These are phyloP conservation scores for Bimastos eiseni DNA, from an alignment of 2,888 invertebrate species.

Conservation along the genomic window DNA sequence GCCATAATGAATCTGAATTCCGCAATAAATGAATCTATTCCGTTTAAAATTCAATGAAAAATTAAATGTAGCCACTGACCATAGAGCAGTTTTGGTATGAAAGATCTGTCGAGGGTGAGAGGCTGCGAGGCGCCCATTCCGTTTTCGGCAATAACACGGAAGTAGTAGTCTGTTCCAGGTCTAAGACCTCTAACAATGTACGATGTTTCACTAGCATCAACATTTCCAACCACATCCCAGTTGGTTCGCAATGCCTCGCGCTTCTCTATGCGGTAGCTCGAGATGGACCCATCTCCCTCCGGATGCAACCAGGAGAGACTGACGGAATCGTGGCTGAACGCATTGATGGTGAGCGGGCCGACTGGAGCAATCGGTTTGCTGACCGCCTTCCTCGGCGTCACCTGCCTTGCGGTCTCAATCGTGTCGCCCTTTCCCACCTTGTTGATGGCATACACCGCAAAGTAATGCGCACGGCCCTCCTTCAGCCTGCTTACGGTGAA, in stretches of 20 bases:
- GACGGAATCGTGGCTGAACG: slow-evolving; percentile 72
- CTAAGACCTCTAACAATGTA: slow-evolving; percentile 46
- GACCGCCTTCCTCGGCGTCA: slow-evolving; percentile 51
- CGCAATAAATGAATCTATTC: neutral
- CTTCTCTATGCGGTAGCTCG: slow-evolving; percentile 50
- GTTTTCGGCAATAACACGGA: slow-evolving; percentile 56
- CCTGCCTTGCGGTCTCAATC: slow-evolving; percentile 43
- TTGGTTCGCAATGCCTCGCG: slow-evolving; percentile 35
- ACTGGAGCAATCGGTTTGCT: slow-evolving; percentile 46
- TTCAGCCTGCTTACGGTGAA: slow-evolving; percentile 38
- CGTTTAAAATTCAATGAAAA: neutral
- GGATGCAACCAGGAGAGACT: slow-evolving; percentile 83
- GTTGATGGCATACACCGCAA: slow-evolving; percentile 83
- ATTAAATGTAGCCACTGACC: slow-evolving; percentile 37
- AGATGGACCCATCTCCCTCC: slow-evolving; percentile 41
- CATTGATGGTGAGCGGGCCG: slow-evolving; percentile 40
- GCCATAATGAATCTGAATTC: neutral
- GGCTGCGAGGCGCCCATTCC: slow-evolving; percentile 40
- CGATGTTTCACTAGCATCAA: slow-evolving; percentile 40
- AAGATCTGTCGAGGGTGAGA: slow-evolving; percentile 38
- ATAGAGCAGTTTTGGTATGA: slow-evolving; percentile 38
- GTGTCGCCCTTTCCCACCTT: slow-evolving; percentile 81
- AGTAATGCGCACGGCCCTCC: slow-evolving; percentile 77
- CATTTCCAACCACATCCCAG: slow-evolving; percentile 42
- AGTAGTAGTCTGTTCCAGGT: slow-evolving; percentile 58